Percentiles rank a stretch among this genome's conserved stretches.
Evolutionary conservation across 1,140 invertebrate species (phyloP).

Genomic region (Hydropsyche tenuis): DNA sequence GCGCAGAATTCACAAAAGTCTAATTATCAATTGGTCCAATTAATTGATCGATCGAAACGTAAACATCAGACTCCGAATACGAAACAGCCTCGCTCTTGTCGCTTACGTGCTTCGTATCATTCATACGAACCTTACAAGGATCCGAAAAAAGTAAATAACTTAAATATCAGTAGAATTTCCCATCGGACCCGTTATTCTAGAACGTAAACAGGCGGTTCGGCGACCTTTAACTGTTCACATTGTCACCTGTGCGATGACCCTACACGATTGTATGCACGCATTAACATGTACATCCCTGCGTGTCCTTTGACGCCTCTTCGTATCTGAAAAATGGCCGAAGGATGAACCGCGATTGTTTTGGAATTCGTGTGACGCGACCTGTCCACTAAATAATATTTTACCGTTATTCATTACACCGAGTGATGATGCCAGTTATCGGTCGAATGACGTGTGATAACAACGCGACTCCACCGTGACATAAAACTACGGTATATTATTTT

Average conservation of each 20-base stretch:
- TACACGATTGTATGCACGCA: constrained; percentile 31
- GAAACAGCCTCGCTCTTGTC: too few species aligned
- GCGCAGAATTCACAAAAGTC: background rate
- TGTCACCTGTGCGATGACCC: constrained; percentile 40
- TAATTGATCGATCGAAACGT: too few species aligned
- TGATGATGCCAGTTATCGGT: constrained; percentile 30
- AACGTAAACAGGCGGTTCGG: constrained; percentile 33
- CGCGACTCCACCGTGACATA: constrained; percentile 11
- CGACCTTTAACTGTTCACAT: constrained; percentile 40
- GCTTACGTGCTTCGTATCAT: too few species aligned
- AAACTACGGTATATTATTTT: background rate
- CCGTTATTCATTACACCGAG: constrained; percentile 17
- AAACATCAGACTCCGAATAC: too few species aligned
- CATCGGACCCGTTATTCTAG: background rate
- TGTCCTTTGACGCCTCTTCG: too few species aligned
- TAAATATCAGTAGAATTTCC: background rate
- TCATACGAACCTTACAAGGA: too few species aligned
- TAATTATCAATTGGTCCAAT: background rate
- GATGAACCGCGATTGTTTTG: too few species aligned
- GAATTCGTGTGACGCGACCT: background rate
- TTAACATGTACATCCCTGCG: too few species aligned
- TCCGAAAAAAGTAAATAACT: background rate
- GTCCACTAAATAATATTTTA: constrained; percentile 28
- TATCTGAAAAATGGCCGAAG: too few species aligned
- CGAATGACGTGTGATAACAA: constrained; percentile 21